Base-by-base conservation (phyloP, 2,113 vertebrate species). In the Xiphorhynchus elegans region DNA sequence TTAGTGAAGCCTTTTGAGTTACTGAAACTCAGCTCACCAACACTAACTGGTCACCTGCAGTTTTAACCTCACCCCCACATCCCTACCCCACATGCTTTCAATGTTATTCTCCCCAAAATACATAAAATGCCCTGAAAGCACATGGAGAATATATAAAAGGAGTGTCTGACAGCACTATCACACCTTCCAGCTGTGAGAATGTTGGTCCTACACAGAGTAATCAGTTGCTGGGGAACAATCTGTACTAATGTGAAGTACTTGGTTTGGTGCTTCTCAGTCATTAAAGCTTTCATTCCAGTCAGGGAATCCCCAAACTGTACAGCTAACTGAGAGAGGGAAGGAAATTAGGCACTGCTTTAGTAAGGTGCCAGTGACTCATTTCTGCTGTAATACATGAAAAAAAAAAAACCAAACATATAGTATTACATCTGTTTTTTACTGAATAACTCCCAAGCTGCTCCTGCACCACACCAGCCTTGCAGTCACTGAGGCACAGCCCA, bases 361-460 rank as follows among this genome's bases (percentile, higher is more conserved):
- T 4, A 11, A 55, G 14, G 28, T 44, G 26, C 13, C 60, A 29
- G 18, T 63, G 50, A 17, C 67, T n/a, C 20, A 20, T 47, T 84
- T 72, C 62, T 72, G 64, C 59, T 86, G 35, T n/a, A 89, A 52
- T 11, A 39, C 17, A 78, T 18, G 18, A n/a, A 40, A 40, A 40
- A 37, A 74, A 70, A 42, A 21, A 9, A 8, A 17, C 44, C 17
- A 5, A 12, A 25, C 1, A 4, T 28, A 18, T 29, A 73, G 17
- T 8, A 72, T 68, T 60, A 42, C 1, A 0, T 11, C 11, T 21
- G 0, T 4, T 74, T 42, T 20, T 49, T 13, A 58, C 31, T 8
- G 31, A 89, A 29, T 52, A 84, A 67, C 17, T 78, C 21, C 60
- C 39, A 26, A 35, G 39, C 47, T 76, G 39, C 53, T 80, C 50